Base-by-base conservation (phyloP, 1,140 invertebrate species). In the Phthorimaea operculella region DNA sequence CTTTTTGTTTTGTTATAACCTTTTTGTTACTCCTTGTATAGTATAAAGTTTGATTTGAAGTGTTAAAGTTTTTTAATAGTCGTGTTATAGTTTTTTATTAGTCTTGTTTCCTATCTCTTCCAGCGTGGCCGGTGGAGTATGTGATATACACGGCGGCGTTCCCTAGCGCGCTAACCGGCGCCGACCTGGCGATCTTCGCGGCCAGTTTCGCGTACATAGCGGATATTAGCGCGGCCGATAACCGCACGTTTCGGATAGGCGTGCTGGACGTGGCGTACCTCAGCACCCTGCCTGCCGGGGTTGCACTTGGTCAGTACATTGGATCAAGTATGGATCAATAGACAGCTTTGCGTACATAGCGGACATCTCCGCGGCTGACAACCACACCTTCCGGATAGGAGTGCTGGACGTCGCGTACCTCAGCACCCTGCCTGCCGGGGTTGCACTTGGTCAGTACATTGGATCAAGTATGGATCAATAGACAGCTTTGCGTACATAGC, bases 141-240 rank as follows among this genome's bases (percentile, higher is more conserved):
- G 79, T 94, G 0, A 88, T 93, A 54, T 93, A 90, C 62, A 90
- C 90, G 1, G 92, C 92, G 0, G 90, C 88, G 8, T 74, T 94
- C 16, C 93, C 93, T 0, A 90, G 90, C 74, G 89, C 90, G 0
- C 62, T 94, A 12, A 90, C 92, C 0, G 92, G 92, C 0, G 90
- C 90, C 4, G 91, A 93, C 67, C 86, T 94, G 11, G 90, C 91
- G 0, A 92, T 94, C 60, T 94, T 94, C 70, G 90, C 90, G 10
- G 88, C 89, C 0, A 89, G 89, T 34, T 93, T 94, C 68, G 86
- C 91, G 0, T 94, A 94, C 64, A 87, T 94, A 33, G 89, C 91
- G 7, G 93, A 94, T 61, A 81, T 93, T 16, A 88, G 90, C 0
- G 88, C 88, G 0, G 36, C 87, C 1, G 63, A 89, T 44, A 86